Base-by-base conservation (phyloP, 2,888 invertebrate species). In the Tetragonisca angustula region DNA sequence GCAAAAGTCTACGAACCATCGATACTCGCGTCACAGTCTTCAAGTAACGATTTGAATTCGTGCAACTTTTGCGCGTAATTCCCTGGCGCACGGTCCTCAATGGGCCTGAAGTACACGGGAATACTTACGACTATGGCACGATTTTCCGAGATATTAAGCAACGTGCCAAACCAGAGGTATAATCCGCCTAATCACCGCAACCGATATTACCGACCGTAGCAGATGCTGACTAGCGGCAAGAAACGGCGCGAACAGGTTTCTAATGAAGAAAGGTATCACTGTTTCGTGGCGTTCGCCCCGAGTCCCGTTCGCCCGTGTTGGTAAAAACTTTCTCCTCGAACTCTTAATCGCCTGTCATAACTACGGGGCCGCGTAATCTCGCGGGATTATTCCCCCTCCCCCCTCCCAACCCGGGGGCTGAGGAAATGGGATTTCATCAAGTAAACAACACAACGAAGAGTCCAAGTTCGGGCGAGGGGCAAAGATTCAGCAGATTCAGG, bases 331-430 rank as follows among this genome's bases (percentile, higher is more conserved):
- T 15, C 21, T 3, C 54, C 17, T 36, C 56, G 56, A 65, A 56
- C 64, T 69, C 64, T 69, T 79, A 74, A 81, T 81, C 61, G 54
- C 54, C 61, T 69, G 69, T 56, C 81, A 69, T 54, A 62, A 75
- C 54, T 69, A n/a, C 24, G n/a, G 43, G 4, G 50, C 19, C 11
- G 24, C 62, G 43, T 81, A 65, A 81, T 74, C 36, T 21, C 27
- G 24, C 6, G 27, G 50, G 43, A 17, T 61, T 62, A 62, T 72
- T 72, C 62, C 61, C 15, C 3, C 15, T 6, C n/a, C n/a, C n/a
- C n/a, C n/a, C n/a, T n/a, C n/a, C n/a, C n/a, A n/a, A n/a, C n/a
- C n/a, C n/a, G n/a, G n/a, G 3, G 36, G 36, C n/a, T 32, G 24
- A 61, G 27, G 61, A 27, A 27, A 49, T 62, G 50, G 21, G 54